A percentile compares a stretch with the other conserved stretches of the same genome.
phyloP scores from a whole-genome alignment of 2,888 invertebrate species.

The Torymus auratus region DNA sequence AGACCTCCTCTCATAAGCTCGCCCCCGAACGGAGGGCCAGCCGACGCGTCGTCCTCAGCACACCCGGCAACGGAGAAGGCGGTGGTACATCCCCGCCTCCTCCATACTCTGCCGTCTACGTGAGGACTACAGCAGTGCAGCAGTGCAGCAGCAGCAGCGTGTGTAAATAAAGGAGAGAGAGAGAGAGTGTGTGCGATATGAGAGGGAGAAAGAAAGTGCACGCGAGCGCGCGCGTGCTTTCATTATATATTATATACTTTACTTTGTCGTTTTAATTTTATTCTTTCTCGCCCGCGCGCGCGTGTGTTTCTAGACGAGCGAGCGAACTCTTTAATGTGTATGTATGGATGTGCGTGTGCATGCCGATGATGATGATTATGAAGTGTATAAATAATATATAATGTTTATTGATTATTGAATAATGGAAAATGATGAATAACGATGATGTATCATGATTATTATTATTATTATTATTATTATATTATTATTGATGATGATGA shows the following conservation, averaged over 20 bases:
- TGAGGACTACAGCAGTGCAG: too few species aligned
- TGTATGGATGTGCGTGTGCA: not conserved
- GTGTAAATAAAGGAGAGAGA: conserved; percentile 53
- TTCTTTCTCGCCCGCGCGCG: conserved; percentile 10
- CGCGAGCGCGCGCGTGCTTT: conserved; percentile 32
- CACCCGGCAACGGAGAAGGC: too few species aligned
- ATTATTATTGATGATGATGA: conserved; percentile 59
- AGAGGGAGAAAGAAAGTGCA: conserved; percentile 36
- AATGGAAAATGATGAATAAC: conserved; percentile 35
- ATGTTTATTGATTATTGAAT: conserved; percentile 69
- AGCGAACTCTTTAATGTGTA: not conserved
- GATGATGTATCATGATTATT: too few species aligned
- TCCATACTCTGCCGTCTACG: too few species aligned
- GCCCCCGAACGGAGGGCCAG: conserved; percentile 36
- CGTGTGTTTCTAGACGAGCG: not conserved
- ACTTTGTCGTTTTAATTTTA: conserved; percentile 30
- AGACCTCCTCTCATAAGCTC: conserved; percentile 75
- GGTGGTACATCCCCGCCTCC: too few species aligned
- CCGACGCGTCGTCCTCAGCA: too few species aligned
- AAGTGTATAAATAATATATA: conserved; percentile 74
- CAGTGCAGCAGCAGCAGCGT: not conserved
- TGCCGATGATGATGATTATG: conserved; percentile 43
- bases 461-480: conserved; percentile 57
- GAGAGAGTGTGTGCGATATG: conserved; percentile 18
- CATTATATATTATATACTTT: too few species aligned